These are phyloP conservation scores for Alligator mississippiensis DNA, from an alignment of 2,113 vertebrate species.

Conservation along the genomic window DNA sequence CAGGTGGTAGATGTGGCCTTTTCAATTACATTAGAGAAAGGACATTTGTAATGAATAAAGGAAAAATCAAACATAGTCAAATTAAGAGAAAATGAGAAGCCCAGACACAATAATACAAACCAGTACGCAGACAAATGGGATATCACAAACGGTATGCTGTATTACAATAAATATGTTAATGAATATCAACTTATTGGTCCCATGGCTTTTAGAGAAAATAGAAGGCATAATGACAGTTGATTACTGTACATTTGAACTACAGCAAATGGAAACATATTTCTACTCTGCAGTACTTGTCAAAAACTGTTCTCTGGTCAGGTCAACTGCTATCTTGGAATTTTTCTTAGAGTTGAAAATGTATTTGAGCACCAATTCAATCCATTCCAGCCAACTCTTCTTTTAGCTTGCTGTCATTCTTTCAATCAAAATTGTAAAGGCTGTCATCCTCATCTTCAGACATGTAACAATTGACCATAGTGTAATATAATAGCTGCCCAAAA, in stretches of 20 bases:
- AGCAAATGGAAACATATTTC: neutral
- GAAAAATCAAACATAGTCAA: neutral
- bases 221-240: neutral
- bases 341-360: neutral
- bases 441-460: neutral
- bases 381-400: neutral
- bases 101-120: neutral
- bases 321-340: neutral
- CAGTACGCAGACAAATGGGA: neutral
- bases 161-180: neutral
- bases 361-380: neutral
- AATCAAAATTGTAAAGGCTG: neutral
- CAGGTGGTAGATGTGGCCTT: neutral
- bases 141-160: neutral
- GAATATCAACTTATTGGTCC: neutral
- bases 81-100: neutral
- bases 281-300: neutral
- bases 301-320: neutral
- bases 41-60: neutral
- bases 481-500: neutral
- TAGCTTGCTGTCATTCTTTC: neutral
- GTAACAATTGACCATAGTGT: neutral
- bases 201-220: conserved; percentile 27
- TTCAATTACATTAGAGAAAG: neutral
- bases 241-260: neutral